Evolutionary conservation across 2,888 invertebrate species (phyloP), one percentile per base, ranked within the genome.

Genomic region (Polydrusus cervinus): DNA sequence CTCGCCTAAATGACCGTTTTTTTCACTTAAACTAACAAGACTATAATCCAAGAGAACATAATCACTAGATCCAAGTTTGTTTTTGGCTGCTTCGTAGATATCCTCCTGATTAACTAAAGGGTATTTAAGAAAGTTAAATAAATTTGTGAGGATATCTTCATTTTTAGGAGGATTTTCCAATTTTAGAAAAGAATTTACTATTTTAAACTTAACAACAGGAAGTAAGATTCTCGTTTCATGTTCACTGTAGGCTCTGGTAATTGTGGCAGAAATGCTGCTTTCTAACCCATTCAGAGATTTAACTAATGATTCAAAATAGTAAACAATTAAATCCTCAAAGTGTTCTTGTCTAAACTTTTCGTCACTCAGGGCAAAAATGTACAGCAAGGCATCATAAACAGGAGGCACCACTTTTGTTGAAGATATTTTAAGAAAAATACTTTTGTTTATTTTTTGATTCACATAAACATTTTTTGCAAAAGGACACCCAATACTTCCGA

Each of bases 1-100:
- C 25, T 82, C 80, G 11, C 84, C 84, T 25, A 84, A 62, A 67
- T 82, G 84, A 49, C 85, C 84, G 49, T 77, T 74, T 38, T 75
- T 76, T 65, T 80, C 78, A 53, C 77, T 79, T 13, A 81, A 60
- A 1, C 70, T 76, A 7, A 67, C 75, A 13, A 82, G 34, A 16
- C 67, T 64, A 61, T 79, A 83, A 34, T 64, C 70, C 25, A 77
- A 40, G 10, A 81, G 71, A 40, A 77, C 69, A 71, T 79, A 83
- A 60, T 80, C 68, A 34, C 71, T 75, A 18, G 78, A 77, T 10
- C 74, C 71, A 7, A 82, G 8, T 76, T 81, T 81, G 34, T 79
- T 81, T 47, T 64, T 78, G 3, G 81, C 49, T 6, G 82, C 77
- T 53, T 70, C 75, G 57, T 80, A 81, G 69, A 81, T 81, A 75